Conservation (phyloP, 2,797 vertebrate genomes). For the Alectoris magna region DNA sequence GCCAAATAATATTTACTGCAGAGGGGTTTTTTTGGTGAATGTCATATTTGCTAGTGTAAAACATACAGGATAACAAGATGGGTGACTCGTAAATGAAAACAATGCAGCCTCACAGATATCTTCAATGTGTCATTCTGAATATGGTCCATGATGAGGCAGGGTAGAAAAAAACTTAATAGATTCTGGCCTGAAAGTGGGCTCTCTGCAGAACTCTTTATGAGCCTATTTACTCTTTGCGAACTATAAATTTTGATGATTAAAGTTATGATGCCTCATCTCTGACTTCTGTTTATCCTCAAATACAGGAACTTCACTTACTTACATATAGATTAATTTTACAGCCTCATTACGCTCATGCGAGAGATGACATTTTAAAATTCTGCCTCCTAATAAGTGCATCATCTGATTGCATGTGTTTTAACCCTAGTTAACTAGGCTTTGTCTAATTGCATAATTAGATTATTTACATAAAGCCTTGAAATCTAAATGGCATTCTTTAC, state of each 20-base stretch:
- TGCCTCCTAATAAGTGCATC: constrained; percentile 26
- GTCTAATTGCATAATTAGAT: constrained; percentile 72
- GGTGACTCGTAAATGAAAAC: neutral
- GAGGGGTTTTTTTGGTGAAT: neutral
- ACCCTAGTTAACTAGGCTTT: constrained; percentile 72
- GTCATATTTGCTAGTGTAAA: neutral
- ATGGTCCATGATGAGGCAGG: neutral
- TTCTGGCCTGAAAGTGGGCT: neutral
- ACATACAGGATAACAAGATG: neutral
- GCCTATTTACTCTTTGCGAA: neutral
- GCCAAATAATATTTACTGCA: neutral
- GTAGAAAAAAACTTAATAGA: neutral
- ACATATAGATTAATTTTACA: constrained; percentile 43
- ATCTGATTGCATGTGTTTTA: constrained; percentile 68
- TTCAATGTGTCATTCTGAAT: neutral
- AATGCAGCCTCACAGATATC: neutral
- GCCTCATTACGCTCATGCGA: constrained; percentile 24
- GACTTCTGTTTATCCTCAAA: constrained; percentile 50
- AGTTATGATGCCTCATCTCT: neutral
- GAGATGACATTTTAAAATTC: constrained; percentile 14
- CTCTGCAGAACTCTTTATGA: neutral
- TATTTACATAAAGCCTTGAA: constrained; percentile 67
- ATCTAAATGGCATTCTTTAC: constrained; percentile 58
- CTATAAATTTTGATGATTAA: neutral
- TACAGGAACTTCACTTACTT: constrained; percentile 11